Evolutionary conservation across 1,140 invertebrate species (phyloP), one percentile per base, ranked within the genome.

Genomic region (Drosophila subpulchrella): DNA sequence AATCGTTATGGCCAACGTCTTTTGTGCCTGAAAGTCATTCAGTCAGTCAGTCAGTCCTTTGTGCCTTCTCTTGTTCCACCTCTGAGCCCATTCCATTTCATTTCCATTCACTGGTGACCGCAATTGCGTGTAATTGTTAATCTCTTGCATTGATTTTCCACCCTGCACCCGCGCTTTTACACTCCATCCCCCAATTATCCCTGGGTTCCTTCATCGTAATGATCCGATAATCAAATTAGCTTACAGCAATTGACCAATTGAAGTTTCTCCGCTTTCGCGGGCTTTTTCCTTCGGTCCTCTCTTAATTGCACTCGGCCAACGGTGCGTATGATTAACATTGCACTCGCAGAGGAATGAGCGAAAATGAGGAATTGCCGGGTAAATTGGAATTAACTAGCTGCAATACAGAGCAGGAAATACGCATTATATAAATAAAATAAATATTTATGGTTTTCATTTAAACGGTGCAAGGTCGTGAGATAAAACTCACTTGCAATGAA

Each of bases 121-220:
- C 65, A 85, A 82, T 78, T 78, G 27, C 34, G 39, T 58, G 79
- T 86, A 88, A 88, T 82, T 86, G 78, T 86, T 82, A 88, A 86
- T 86, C 78, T 75, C 72, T 44, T 57, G 79, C 82, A 86, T 75
- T 88, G 82, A 86, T 86, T 86, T 85, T 81, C 57, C 57, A 46
- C 47, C 46, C 59, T n/a, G 32, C 39, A 47, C 6, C 13, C 48
- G 24, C 12, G 7, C 11, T 65, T 38, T 51, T 44, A 1, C 24
- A 4, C 32, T 2, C 7, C 44, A 24, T 2, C 20, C 6, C 15
- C 41, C n/a, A n/a, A 11, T 10, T 6, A 0, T 1, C n/a, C 6
- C 27, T 0, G 27, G 27, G 27, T 27, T 3, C 12, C 5, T 38
- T 30, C 15, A 42, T 47, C 60, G 59, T 44, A 65, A 53, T 68